phyloP scores from a whole-genome alignment of 2,113 vertebrate species.

The Ochotona curzoniae region DNA sequence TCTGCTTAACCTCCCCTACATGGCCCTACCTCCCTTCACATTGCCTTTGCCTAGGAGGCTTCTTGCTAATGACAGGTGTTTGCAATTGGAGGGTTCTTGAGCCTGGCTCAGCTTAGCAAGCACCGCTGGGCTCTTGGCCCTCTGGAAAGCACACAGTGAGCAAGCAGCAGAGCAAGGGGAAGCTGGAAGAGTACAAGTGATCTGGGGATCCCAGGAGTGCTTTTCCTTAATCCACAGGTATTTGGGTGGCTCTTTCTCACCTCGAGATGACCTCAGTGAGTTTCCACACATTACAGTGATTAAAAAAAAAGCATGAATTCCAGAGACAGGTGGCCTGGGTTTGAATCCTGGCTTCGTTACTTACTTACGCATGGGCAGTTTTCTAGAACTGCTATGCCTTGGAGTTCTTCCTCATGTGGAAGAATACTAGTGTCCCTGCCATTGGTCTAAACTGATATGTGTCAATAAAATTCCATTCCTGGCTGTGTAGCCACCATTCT shows the following conservation, averaged over 20 bases:
- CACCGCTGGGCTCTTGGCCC: background rate
- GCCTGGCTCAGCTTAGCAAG: background rate
- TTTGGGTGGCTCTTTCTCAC: background rate
- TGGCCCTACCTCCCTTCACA: background rate
- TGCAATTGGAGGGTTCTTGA: fast-evolving
- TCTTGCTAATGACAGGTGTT: background rate
- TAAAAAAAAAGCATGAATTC: background rate
- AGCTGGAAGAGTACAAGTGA: background rate
- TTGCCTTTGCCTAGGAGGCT: background rate
- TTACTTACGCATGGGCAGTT: background rate
- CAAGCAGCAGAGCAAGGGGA: background rate
- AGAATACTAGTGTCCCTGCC: background rate
- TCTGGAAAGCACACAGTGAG: background rate
- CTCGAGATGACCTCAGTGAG: background rate
- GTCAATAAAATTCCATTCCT: background rate
- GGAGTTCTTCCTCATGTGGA: background rate
- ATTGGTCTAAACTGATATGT: background rate
- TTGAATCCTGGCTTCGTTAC: background rate
- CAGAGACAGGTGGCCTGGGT: background rate
- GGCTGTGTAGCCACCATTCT: background rate
- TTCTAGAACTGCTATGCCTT: background rate
- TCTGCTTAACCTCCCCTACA: background rate
- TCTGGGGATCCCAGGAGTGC: background rate
- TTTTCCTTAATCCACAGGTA: background rate
- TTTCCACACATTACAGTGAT: background rate